phyloP scores from a whole-genome alignment of 2,888 invertebrate genomes.

The Hylaea fasciaria region DNA sequence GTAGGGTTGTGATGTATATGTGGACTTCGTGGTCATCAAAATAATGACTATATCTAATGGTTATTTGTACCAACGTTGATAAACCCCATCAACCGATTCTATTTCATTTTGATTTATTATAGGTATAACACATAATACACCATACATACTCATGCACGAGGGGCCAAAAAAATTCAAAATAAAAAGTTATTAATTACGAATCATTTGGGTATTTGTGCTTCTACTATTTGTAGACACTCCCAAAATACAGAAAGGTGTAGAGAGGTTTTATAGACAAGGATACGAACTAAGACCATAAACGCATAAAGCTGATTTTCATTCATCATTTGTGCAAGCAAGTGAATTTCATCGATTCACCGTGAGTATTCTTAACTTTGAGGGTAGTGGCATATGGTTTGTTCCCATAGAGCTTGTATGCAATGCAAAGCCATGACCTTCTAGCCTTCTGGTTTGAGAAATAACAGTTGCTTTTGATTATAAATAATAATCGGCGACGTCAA shows the following conservation, averaged over 20 bases:
- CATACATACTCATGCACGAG: too few species aligned
- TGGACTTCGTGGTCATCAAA: too few species aligned
- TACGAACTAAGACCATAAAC: not conserved
- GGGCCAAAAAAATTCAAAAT: too few species aligned
- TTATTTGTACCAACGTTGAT: constrained; percentile 1
- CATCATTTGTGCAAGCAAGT: not conserved
- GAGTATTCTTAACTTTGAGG: constrained; percentile 15
- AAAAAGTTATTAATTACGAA: too few species aligned
- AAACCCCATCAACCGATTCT: not conserved
- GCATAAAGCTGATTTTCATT: not conserved
- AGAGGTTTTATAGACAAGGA: not conserved
- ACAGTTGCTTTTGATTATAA: constrained; percentile 31
- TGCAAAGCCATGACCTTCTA: constrained; percentile 19
- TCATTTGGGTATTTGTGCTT: too few species aligned
- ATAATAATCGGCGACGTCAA: constrained; percentile 2
- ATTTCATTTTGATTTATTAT: too few species aligned
- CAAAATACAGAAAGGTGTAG: too few species aligned
- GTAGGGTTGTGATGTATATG: too few species aligned
- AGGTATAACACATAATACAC: too few species aligned
- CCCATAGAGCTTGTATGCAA: constrained; percentile 38
- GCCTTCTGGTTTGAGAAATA: constrained; percentile 35
- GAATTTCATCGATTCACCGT: constrained; percentile 17
- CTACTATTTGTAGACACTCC: too few species aligned
- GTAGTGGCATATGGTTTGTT: constrained; percentile 37
- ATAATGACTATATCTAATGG: too few species aligned